Base-by-base conservation (phyloP, 2,797 vertebrate species). In the Aeoliscus strigatus region DNA sequence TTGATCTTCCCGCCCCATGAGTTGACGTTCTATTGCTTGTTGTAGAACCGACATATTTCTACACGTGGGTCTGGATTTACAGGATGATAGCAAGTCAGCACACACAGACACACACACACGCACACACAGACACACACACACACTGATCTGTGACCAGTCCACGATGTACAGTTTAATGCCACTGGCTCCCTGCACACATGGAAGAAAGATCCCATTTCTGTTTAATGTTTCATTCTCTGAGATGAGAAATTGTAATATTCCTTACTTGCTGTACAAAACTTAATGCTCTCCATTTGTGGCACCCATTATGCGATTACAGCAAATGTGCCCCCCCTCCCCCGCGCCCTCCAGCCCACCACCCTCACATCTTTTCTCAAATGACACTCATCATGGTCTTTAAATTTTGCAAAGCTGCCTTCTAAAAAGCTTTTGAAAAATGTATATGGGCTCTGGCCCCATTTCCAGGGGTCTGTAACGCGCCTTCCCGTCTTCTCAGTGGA, bases 361-460 rank as follows among this genome's bases (percentile, higher is more conserved):
- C n/a, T n/a, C n/a, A n/a, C n/a, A n/a, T 23, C 39, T 6, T 29
- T 21, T 35, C 65, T 68, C 45, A 51, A 69, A 70, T 51, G 39
- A 68, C 51, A 51, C 75, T 75, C 60, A 64, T 64, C 66, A 14
- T 4, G 28, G 25, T 51, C 50, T 66, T 69, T 71, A 66, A 73
- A 61, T 71, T 66, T 53, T 64, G 58, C 66, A 73, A 51, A 16
- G 56, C 45, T 4, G n/a, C 32, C 42, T 56, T 59, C 57, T 71
- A 69, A 63, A 73, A 73, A 67, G 51, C 61, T 50, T 13, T 34
- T 85, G 40, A 80, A 82, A 81, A 70, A 86, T 83, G 73, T 9
- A 84, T 75, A 39, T 6, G 0, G 44, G 49, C 54, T 55, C 41
- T 66, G 62, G 62, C 54, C 69, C 60, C 51, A 62, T 80, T 79